Conservation (phyloP, 2,797 vertebrate species). For the Rhyacichthys aspro region DNA sequence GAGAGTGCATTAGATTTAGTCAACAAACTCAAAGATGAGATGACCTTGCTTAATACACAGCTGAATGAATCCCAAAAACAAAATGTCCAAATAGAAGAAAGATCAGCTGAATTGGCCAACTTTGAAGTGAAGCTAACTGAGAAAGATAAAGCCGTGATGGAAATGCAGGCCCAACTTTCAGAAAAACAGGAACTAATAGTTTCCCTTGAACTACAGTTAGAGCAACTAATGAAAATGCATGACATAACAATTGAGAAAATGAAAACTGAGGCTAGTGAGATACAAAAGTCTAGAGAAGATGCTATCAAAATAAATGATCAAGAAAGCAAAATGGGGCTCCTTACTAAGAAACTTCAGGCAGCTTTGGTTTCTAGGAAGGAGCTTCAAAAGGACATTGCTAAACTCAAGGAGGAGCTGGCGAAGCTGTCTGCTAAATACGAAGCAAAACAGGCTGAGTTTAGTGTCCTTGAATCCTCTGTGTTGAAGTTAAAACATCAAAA, state of each 20-base stretch:
- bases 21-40: constrained; percentile 65
- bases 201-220: constrained; percentile 70
- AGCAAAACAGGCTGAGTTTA: constrained; percentile 60
- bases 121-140: constrained; percentile 52
- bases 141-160: constrained; percentile 13
- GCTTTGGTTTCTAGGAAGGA: constrained; percentile 89
- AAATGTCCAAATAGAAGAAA: constrained; percentile 60
- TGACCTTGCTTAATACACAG: constrained; percentile 56
- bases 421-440: constrained; percentile 66
- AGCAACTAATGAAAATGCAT: constrained; percentile 61
- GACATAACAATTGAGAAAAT: constrained; percentile 62
- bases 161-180: constrained; percentile 47
- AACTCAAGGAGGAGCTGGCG: constrained; percentile 77
- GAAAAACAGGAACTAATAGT: constrained; percentile 69
- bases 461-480: constrained; percentile 60
- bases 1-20: constrained; percentile 56
- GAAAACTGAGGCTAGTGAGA: constrained; percentile 43
- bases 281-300: constrained; percentile 70
- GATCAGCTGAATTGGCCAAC: constrained; percentile 14
- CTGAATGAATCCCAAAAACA: constrained; percentile 55
- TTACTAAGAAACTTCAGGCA: constrained; percentile 87
- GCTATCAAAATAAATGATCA: constrained; percentile 56
- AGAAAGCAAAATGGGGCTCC: constrained; percentile 63
- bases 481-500: constrained; percentile 69
- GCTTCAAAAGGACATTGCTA: constrained; percentile 81